Conservation (phyloP, 2,113 vertebrate species). For the Isichthys henryi region DNA sequence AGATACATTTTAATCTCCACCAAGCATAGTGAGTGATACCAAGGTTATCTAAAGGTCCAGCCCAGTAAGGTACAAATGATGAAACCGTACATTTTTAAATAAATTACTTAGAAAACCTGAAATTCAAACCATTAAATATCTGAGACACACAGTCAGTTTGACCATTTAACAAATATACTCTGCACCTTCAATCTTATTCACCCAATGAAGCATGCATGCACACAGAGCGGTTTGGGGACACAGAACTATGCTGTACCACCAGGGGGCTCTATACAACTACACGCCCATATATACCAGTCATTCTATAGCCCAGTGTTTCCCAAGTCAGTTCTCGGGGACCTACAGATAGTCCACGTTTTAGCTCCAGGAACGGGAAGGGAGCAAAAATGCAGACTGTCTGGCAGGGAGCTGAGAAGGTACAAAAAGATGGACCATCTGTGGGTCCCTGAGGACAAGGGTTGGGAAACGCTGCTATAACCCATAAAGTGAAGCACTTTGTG, state of each 20-base stretch:
- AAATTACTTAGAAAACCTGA: background rate
- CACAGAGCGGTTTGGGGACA: background rate
- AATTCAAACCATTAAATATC: background rate
- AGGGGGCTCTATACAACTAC: background rate
- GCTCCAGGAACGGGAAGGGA: background rate
- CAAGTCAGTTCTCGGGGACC: background rate
- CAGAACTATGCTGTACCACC: background rate
- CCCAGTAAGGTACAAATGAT: background rate
- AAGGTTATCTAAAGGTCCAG: background rate
- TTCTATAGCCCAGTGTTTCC: background rate
- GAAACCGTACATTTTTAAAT: background rate
- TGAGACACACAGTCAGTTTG: background rate
- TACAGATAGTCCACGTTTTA: background rate
- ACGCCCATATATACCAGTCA: background rate
- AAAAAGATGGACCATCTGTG: background rate
- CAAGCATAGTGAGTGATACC: background rate
- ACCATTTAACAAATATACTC: background rate
- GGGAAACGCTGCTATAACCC: background rate
- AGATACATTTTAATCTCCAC: background rate
- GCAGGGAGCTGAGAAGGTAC: background rate
- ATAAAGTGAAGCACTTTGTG: background rate
- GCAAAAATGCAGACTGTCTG: background rate
- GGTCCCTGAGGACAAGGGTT: background rate
- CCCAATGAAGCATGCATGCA: background rate
- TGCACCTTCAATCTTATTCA: background rate